A percentile compares a stretch with the other conserved stretches of the same genome.
Evolutionary conservation across 2,113 vertebrate genomes (phyloP).

Genomic region (Saguinus midas): DNA sequence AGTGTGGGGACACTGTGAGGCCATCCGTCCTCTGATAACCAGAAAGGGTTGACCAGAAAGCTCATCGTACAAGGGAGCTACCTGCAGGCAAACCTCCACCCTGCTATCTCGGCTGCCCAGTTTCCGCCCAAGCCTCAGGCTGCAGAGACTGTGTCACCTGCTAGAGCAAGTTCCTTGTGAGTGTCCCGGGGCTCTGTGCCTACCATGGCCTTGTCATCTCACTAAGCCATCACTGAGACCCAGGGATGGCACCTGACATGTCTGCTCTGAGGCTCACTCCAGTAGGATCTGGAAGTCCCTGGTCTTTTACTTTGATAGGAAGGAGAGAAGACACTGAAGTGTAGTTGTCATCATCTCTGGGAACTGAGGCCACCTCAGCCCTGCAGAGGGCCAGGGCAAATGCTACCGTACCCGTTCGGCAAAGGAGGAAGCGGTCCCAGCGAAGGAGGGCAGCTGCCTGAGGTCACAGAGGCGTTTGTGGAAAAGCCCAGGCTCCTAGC

Average conservation of each 20-base stretch:
- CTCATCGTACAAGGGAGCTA: accelerated
- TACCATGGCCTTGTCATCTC: no score
- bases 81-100: accelerated
- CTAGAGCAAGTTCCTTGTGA: neutral
- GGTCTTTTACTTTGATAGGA: neutral
- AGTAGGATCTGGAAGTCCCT: neutral
- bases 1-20: accelerated
- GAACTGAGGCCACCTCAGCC: neutral
- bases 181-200: neutral
- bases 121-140: no score
- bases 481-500: neutral
- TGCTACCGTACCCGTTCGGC: neutral
- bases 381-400: neutral
- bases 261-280: neutral
- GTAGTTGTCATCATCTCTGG: neutral
- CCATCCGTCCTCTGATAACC: neutral
- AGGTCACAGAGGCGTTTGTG: accelerated
- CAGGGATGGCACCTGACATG: no score
- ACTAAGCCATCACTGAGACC: neutral
- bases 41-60: neutral
- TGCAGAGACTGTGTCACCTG: neutral
- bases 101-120: neutral
- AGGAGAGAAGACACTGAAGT: neutral
- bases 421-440: neutral
- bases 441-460: neutral